Base-by-base conservation (phyloP, 92 coral and sea anemone species). In the Anthopleura xanthogrammica region DNA sequence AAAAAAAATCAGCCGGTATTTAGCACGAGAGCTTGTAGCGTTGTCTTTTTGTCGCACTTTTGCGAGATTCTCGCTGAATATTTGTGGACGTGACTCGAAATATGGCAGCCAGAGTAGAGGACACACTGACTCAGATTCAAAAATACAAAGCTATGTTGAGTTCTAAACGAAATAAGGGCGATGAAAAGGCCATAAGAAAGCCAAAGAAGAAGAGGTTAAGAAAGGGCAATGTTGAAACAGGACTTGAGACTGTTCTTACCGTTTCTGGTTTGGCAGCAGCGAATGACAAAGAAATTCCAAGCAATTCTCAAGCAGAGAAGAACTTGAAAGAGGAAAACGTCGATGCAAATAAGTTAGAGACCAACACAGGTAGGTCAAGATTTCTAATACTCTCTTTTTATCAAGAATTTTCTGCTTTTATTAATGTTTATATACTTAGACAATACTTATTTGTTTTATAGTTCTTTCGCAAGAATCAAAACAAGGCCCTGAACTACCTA, bases 71-170 rank as follows among this genome's bases (percentile, higher is more conserved):
- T 12, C n/a, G 83, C 46, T 40, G 24, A 65, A 78, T 56, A 16
- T 60, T 22, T 64, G 75, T 48, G 70, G 14, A 60, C 77, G 76
- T 83, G 62, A 29, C 20, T 29, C n/a, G 20, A 65, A 78, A 66
- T 50, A 85, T 85, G 88, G 83, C 88, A 29, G 78, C 83, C 6
- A 78, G 42, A 85, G 83, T 74, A 76, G 83, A 78, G 22, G 83
- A 68, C 40, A 41, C 22, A 20, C 42, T 64, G 77, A 84, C 87
- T 6, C 82, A 84, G 68, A 84, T 84, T 84, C 88, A 85, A 55
- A 78, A 57, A 55, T 85, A 78, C 40, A 81, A 87, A 77, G 82
- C 77, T 14, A 42, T 85, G 36, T 36, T 78, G 43, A 81, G 77
- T n/a, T 60, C 82, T 41, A 87, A 82, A 57, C 65, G 75, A 41